A percentile compares a stretch with the other conserved stretches of the same genome.
Conservation (phyloP, 1,140 invertebrate species). For the Panulirus ornatus region DNA sequence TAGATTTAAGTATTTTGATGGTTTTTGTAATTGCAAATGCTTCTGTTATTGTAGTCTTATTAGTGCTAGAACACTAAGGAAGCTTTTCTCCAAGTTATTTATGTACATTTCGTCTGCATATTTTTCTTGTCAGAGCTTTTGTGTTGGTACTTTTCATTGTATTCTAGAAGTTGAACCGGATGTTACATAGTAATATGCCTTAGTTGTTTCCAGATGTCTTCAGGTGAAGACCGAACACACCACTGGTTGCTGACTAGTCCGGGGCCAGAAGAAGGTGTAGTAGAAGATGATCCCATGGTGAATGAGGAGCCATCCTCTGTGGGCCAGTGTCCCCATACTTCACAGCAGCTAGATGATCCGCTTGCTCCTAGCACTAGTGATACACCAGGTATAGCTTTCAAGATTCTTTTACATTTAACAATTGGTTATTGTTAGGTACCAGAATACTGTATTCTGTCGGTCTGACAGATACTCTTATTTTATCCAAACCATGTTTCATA, state of each 20-base stretch:
- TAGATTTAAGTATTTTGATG: neutral
- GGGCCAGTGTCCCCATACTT: constrained; percentile 11
- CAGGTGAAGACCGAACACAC: constrained; percentile 59
- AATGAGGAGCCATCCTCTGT: constrained; percentile 24
- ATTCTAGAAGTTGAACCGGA: neutral
- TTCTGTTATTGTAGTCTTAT: neutral
- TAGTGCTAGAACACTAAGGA: neutral
- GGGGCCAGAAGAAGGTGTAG: constrained; percentile 53
- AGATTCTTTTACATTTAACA: no score
- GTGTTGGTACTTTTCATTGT: neutral
- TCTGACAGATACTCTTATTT: neutral
- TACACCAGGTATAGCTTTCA: constrained; percentile 4
- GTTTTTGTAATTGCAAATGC: neutral
- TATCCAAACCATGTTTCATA: no score
- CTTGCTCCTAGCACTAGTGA: constrained; percentile 30
- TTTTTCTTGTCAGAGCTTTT: neutral
- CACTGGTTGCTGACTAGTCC: constrained; percentile 62
- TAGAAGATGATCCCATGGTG: constrained; percentile 36
- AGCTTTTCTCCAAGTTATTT: neutral
- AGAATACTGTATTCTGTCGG: no score
- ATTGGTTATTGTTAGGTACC: no score
- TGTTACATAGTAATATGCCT: neutral
- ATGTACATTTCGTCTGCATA: neutral
- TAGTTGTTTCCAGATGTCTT: constrained; percentile 50
- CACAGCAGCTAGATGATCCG: constrained; percentile 36